A percentile compares a stretch with the other conserved stretches of the same genome.
phyloP scores from a whole-genome alignment of 2,797 vertebrate genomes.

The Lacerta agilis region DNA sequence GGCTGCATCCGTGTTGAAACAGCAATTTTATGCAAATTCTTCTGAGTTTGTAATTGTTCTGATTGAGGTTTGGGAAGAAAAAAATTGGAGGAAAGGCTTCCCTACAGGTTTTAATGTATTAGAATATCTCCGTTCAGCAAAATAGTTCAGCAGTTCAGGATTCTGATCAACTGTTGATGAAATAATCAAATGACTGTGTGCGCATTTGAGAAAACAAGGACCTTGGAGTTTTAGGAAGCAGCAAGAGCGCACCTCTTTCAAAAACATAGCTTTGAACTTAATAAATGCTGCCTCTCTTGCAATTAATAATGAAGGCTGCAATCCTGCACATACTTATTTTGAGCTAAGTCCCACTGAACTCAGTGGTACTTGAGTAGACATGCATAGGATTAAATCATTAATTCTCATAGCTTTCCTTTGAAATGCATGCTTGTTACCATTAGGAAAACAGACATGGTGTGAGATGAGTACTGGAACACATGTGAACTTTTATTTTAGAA shows the following conservation, averaged over 20 bases:
- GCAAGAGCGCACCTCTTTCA: constrained; percentile 1
- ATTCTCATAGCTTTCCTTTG: not conserved
- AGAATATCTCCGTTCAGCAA: constrained; percentile 52
- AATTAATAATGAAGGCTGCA: not conserved
- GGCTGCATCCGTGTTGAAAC: constrained; percentile 54
- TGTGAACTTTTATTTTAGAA: constrained; percentile 21
- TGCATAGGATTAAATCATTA: not conserved
- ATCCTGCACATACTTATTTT: not conserved
- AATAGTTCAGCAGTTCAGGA: constrained; percentile 32
- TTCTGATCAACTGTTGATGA: constrained; percentile 30
- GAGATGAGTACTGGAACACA: not conserved
- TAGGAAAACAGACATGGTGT: constrained; percentile 20
- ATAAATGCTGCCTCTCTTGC: not conserved
- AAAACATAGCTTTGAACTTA: not conserved
- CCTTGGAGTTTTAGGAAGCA: not conserved
- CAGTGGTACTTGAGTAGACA: not conserved
- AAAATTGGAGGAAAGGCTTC: not conserved
- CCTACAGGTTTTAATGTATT: constrained; percentile 47
- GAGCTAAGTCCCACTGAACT: not conserved
- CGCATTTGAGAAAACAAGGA: constrained; percentile 21
- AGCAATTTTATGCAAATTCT: constrained; percentile 69
- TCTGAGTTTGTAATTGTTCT: constrained; percentile 61
- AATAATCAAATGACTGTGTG: constrained; percentile 14
- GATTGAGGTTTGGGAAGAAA: constrained; percentile 30
- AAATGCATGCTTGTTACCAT: not conserved